Base-by-base conservation (phyloP, 2,888 invertebrate genomes). In the Andricus quercusramuli region DNA sequence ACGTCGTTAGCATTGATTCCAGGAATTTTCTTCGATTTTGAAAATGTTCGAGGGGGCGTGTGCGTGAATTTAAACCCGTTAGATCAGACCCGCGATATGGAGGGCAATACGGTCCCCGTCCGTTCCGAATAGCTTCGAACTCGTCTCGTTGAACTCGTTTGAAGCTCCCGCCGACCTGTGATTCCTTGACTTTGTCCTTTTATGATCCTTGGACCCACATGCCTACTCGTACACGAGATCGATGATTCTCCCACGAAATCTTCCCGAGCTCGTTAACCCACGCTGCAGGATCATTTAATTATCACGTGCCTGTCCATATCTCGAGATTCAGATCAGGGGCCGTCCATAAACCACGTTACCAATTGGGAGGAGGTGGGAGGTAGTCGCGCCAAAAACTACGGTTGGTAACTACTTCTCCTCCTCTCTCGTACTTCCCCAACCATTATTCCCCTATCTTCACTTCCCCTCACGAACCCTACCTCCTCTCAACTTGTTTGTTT, bases 251-350 rank as follows among this genome's bases (percentile, higher is more conserved):
- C 70, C n/a, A 67, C 79, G 66, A 22, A 51, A 41, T 78, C 56
- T 68, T 77, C 81, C 56, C 56, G 78, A n/a, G 78, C 83, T 85
- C 86, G 84, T 86, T 86, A 86, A 86, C 81, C 77, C 68, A 68
- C 81, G 82, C 78, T 37, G 29, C 77, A 62, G 66, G 66, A 76
- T 65, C 77, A 64, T 77, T 81, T 82, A 82, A 86, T 82, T 76
- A 80, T 79, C 78, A 68, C 82, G n/a, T 32, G 13, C 17, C 44
- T 44, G 41, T 41, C 13, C 13, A 41, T 41, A 41, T 11, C 11
- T 44, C 44, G 15, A 44, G 44, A 44, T 15, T 44, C 44, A 13
- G 44, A 9, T 37, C 9, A 37, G 37, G 37, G 37, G 0, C 8
- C 8, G 8, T 37, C 37, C 8, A 37, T 37, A 37, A 37, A 37